Evolutionary conservation across 2,888 invertebrate species (phyloP).

Genomic region (Hirtodrosophila cameraria): DNA sequence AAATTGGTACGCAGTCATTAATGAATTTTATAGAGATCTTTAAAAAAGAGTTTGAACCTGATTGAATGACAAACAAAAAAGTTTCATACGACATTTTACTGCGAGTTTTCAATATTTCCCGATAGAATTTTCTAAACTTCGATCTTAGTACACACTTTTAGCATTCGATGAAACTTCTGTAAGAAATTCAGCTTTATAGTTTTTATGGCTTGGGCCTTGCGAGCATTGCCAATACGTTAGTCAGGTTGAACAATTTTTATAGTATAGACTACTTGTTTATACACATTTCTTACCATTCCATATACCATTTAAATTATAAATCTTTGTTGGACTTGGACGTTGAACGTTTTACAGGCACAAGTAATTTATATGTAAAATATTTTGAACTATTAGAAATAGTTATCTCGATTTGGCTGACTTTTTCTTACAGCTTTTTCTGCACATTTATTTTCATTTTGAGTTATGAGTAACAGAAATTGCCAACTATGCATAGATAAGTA

Average conservation of each 20-base stretch:
- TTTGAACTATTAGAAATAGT: constrained; percentile 34
- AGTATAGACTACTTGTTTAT: not conserved
- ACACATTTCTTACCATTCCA: constrained; percentile 16
- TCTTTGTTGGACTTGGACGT: constrained; percentile 42
- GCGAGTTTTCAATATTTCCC: too few relatives aligned
- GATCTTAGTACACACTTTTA: too few relatives aligned
- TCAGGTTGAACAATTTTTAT: constrained; percentile 4
- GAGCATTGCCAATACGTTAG: too few relatives aligned
- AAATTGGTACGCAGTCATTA: too few relatives aligned
- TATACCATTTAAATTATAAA: constrained; percentile 48
- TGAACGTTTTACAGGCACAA: constrained; percentile 51
- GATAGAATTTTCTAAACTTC: too few relatives aligned
- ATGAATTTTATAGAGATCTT: too few relatives aligned
- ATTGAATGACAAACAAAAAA: too few relatives aligned
- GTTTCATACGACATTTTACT: too few relatives aligned
- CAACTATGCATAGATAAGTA: constrained; percentile 37
- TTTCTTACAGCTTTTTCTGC: constrained; percentile 26
- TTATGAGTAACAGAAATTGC: constrained; percentile 56
- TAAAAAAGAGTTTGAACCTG: too few relatives aligned
- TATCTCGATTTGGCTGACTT: constrained; percentile 47
- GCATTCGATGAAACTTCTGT: too few relatives aligned
- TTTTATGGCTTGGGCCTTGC: too few relatives aligned
- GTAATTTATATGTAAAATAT: constrained; percentile 73
- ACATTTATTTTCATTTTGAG: constrained; percentile 70
- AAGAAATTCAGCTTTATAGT: too few relatives aligned